These are phyloP conservation scores for Brachypterus glaber DNA, from an alignment of 2,888 invertebrate genomes.

Conservation along the genomic window DNA sequence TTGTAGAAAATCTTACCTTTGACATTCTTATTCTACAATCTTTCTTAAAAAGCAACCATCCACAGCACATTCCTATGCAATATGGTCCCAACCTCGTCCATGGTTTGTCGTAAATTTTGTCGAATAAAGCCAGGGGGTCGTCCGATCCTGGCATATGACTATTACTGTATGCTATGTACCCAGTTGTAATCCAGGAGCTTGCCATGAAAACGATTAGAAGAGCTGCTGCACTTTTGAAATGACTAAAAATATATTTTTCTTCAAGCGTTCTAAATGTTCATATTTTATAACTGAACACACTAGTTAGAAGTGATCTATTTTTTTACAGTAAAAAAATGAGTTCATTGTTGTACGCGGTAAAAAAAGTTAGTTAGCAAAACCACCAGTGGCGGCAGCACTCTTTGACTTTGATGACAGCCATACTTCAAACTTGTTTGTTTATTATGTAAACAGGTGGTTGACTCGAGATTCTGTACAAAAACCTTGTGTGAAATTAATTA, in stretches of 20 bases:
- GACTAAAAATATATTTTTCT: slow-evolving; percentile 47
- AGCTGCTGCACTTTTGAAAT: slow-evolving; percentile 66
- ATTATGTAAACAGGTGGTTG: no score
- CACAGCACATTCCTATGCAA: slow-evolving; percentile 73
- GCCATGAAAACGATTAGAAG: slow-evolving; percentile 57
- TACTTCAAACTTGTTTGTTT: no score
- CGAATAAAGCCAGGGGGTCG: slow-evolving; percentile 75
- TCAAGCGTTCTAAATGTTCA: no score
- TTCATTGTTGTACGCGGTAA: no score
- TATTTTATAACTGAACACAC: no score
- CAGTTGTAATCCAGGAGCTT: slow-evolving; percentile 72
- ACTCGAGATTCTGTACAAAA: no score
- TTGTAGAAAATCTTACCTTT: slow-evolving; percentile 42
- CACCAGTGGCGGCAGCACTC: no score
- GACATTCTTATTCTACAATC: slow-evolving; percentile 68
- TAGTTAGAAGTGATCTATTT: no score
- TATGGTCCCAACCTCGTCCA: slow-evolving; percentile 82
- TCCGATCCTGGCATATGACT: slow-evolving; percentile 70
- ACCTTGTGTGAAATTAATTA: no score
- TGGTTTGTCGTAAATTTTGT: slow-evolving; percentile 83
- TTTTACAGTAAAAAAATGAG: no score
- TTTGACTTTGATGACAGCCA: no score
- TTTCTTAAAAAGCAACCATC: slow-evolving; percentile 75
- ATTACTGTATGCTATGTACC: slow-evolving; percentile 66
- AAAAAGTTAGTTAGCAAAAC: no score